Evolutionary conservation across 1,140 invertebrate genomes (phyloP), one percentile per base, ranked within the genome.

Genomic region (Drosophila aff.): DNA sequence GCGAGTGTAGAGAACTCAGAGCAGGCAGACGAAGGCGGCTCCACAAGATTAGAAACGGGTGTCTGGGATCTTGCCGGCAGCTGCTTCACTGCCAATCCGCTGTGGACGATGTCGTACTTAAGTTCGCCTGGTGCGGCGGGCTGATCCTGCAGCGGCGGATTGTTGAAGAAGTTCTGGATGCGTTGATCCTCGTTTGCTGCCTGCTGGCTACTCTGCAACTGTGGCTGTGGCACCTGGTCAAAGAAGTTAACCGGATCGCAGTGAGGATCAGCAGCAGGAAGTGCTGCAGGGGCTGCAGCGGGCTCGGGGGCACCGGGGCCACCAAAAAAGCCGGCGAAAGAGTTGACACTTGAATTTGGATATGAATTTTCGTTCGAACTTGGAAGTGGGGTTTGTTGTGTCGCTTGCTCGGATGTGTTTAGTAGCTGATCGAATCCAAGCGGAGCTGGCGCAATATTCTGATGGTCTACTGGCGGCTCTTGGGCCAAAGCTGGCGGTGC

Each of bases 101-200:
- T 93, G 71, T 91, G 90, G 2, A 93, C 92, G 8, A 93, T 58
- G 49, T 93, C 92, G 85, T 92, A 92, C 47, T 92, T 92, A 8
- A 92, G 77, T 73, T 92, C 92, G 11, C 92, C 91, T 0, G 82
- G 86, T 5, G 61, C 77, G 5, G 79, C 77, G 2, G 76, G 86
- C 50, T 90, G 85, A 43, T 92, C 89, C 50, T 92, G 77, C 21
- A 81, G 77, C 33, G 92, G 92, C 26, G 92, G 92, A 83, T 93
- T 93, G 55, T 93, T 93, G 55, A 93, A 93, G 49, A 93, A 93
- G 78, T 92, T 92, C 55, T 93, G 91, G 33, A 93, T 92, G 9
- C 79, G 90, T 50, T 92, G 90, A 76, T 92, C 87, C 59, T 92
- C 91, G 79, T 80, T 80, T 7, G 66, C 60, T 7, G 66, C 60